Conservation (phyloP, 2,113 vertebrate genomes). For the Neolamprologus fasciatus region DNA sequence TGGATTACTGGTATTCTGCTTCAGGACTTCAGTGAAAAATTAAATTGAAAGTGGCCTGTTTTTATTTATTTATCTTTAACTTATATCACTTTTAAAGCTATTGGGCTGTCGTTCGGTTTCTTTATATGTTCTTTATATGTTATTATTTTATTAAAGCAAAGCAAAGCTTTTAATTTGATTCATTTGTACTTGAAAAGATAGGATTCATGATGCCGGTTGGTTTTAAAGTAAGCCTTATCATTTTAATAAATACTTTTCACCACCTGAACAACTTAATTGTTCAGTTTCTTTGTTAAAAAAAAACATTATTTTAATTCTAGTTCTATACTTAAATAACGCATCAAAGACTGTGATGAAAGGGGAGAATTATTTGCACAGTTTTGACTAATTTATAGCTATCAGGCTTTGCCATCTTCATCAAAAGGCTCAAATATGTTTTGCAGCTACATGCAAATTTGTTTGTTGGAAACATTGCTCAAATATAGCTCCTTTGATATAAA, state of each 20-base stretch:
- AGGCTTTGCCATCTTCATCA: neutral
- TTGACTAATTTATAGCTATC: neutral
- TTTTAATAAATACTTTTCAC: neutral
- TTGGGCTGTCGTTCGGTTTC: fast-evolving
- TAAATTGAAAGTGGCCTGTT: neutral
- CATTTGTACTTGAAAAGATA: neutral
- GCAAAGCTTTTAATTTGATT: neutral
- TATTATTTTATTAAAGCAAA: neutral
- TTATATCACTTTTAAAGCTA: neutral
- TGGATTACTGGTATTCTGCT: neutral
- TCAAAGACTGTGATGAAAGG: neutral
- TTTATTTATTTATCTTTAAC: neutral
- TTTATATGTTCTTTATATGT: neutral
- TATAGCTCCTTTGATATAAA: neutral
- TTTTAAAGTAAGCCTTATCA: neutral
- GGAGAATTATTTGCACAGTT: neutral
- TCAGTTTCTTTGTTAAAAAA: neutral
- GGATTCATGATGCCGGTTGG: neutral
- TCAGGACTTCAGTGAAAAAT: neutral
- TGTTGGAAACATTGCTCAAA: neutral
- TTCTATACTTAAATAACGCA: neutral
- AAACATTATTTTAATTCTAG: neutral
- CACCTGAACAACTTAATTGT: neutral
- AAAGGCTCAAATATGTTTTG: neutral
- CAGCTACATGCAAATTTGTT: neutral